phyloP scores from a whole-genome alignment of 1,140 invertebrate species.

The Holcopasites calliopsidis region DNA sequence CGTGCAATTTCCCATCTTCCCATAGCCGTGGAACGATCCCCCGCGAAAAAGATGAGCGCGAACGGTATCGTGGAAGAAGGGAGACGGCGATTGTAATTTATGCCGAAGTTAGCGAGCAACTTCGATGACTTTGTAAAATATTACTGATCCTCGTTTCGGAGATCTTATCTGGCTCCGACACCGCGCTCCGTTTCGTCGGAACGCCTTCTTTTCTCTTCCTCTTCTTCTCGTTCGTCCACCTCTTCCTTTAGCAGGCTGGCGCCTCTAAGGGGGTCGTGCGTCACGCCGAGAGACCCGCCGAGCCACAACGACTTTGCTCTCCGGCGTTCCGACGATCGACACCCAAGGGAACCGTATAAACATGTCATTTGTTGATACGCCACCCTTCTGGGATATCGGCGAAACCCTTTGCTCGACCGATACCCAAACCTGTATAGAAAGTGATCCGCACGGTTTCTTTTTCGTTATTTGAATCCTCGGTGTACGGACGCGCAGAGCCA shows the following conservation, averaged over 20 bases:
- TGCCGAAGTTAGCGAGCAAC: conserved; percentile 75
- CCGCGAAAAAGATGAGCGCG: conserved; percentile 41
- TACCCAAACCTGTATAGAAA: no score
- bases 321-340: conserved; percentile 52
- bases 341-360: conserved; percentile 54
- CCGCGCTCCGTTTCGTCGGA: conserved; percentile 63
- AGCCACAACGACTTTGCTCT: conserved; percentile 58
- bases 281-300: conserved; percentile 55
- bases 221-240: conserved; percentile 38
- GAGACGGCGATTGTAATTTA: conserved; percentile 68
- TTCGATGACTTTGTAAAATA: conserved; percentile 78
- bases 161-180: conserved; percentile 70
- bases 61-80: not conserved
- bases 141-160: conserved; percentile 72
- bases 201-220: conserved; percentile 63
- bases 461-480: not conserved
- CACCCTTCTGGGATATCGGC: not conserved
- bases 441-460: no score
- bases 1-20: conserved; percentile 44
- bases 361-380: conserved; percentile 58
- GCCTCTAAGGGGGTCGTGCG: conserved; percentile 62
- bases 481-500: no score
- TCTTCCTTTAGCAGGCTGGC: conserved; percentile 56
- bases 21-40: conserved; percentile 12
- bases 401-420: not conserved